Percentiles rank a stretch among this genome's conserved stretches.
Conservation (phyloP, 92 coral and sea anemone genomes). For the Epizoanthus stellaris region DNA sequence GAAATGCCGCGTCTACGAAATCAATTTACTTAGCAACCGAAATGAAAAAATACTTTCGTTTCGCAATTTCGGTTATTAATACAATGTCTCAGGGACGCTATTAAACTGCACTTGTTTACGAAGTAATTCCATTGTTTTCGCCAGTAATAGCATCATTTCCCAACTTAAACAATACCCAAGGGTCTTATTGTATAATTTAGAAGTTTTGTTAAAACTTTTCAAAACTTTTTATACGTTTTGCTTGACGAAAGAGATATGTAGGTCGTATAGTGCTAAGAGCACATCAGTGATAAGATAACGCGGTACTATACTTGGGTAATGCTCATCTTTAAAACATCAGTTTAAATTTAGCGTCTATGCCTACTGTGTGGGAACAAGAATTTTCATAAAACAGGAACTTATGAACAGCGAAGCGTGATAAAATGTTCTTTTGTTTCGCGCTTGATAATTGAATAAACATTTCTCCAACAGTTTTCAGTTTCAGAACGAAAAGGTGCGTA, state of each 20-base stretch:
- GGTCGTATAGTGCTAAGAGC: too few relatives aligned
- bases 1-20: neutral
- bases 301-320: neutral
- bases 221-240: neutral
- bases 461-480: slow-evolving; percentile 10
- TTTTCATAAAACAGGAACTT: slow-evolving; percentile 70
- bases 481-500: slow-evolving; percentile 10
- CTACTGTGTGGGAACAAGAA: slow-evolving; percentile 64
- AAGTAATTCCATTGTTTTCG: neutral
- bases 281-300: neutral
- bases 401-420: slow-evolving; percentile 36
- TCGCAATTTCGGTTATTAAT: neutral
- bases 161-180: neutral
- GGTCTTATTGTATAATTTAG: neutral
- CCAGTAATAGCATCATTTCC: neutral
- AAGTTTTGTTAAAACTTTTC: slow-evolving; percentile 9
- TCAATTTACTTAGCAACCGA: neutral
- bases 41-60: slow-evolving; percentile 12
- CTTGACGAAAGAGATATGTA: too few relatives aligned
- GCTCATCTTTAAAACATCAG: slow-evolving; percentile 70
- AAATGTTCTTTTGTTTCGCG: slow-evolving; percentile 26
- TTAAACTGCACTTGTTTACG: slow-evolving; percentile 9
- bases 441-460: slow-evolving; percentile 1
- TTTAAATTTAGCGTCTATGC: slow-evolving; percentile 63
- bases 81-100: slow-evolving; percentile 30